Evolutionary conservation across 2,888 invertebrate species (phyloP).

Genomic region (Limnephilus auricula): DNA sequence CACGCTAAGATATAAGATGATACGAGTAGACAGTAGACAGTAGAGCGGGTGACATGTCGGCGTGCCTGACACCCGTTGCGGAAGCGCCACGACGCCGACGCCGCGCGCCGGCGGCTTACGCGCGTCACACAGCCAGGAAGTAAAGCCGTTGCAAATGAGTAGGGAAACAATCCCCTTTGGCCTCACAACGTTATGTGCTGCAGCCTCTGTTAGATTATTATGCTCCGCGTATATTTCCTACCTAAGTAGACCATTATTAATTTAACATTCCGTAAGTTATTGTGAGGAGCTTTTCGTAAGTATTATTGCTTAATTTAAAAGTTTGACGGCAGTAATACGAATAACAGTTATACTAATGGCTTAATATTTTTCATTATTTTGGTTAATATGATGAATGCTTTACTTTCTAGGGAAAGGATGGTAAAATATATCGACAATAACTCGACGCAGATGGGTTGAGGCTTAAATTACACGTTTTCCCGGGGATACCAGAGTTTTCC

Average conservation of each 20-base stretch:
- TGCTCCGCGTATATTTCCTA: background rate
- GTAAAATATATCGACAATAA: background rate
- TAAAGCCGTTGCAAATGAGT: slow-evolving; percentile 2
- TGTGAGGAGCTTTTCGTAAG: background rate
- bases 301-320: background rate
- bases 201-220: background rate
- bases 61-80: slow-evolving; percentile 9
- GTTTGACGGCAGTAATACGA: background rate
- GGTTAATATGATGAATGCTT: too few species aligned
- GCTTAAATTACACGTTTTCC: background rate
- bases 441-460: background rate
- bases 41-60: slow-evolving; percentile 4
- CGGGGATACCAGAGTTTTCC: background rate
- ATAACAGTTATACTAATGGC: background rate
- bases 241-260: background rate
- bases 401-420: background rate
- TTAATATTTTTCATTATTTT: too few species aligned
- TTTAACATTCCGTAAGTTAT: background rate
- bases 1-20: slow-evolving; percentile 6
- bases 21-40: background rate
- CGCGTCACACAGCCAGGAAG: slow-evolving; percentile 11
- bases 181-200: background rate
- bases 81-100: background rate
- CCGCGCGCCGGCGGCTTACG: background rate
- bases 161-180: background rate